A percentile compares a stretch with the other conserved stretches of the same genome.
Conservation (phyloP, 2,888 invertebrate genomes). For the Brassicogethes aeneus region DNA sequence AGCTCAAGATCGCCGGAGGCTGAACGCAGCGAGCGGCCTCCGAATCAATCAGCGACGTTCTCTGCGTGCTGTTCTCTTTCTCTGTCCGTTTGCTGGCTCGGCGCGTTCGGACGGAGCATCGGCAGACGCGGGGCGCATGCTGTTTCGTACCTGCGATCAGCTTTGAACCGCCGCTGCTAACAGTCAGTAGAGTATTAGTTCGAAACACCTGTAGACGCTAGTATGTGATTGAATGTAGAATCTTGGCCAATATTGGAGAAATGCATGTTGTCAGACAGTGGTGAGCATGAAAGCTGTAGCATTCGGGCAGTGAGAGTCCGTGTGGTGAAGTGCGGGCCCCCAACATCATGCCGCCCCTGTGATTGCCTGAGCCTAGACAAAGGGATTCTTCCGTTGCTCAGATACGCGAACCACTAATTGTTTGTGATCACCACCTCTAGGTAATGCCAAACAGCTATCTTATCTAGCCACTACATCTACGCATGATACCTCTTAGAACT, state of each 20-base stretch:
- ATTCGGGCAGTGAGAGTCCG: slow-evolving; percentile 31
- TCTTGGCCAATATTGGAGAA: slow-evolving; percentile 26
- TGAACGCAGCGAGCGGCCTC: slow-evolving; percentile 43
- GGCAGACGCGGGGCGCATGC: slow-evolving; percentile 16
- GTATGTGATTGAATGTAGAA: slow-evolving; percentile 39
- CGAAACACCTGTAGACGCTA: slow-evolving; percentile 44
- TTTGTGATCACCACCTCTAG: slow-evolving; percentile 24
- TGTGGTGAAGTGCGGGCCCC: slow-evolving; percentile 34
- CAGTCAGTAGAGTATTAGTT: slow-evolving; percentile 44
- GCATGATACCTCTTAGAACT: not conserved
- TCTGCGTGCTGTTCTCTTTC: slow-evolving; percentile 18
- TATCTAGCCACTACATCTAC: not conserved
- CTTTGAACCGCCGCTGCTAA: slow-evolving; percentile 38
- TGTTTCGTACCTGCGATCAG: slow-evolving; percentile 30
- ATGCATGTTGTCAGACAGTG: slow-evolving; percentile 33
- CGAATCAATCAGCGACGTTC: slow-evolving; percentile 28
- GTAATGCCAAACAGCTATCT: slow-evolving; percentile 17
- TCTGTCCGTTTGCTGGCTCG: slow-evolving; percentile 12
- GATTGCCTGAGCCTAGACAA: slow-evolving; percentile 23
- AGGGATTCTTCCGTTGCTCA: slow-evolving; percentile 16
- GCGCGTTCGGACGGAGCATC: not conserved
- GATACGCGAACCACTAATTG: slow-evolving; percentile 12
- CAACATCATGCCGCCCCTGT: slow-evolving; percentile 23
- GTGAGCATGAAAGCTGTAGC: slow-evolving; percentile 31
- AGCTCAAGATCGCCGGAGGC: slow-evolving; percentile 46